These are phyloP conservation scores for Piprites chloris DNA, from an alignment of 2,113 vertebrate species.

Conservation along the genomic window DNA sequence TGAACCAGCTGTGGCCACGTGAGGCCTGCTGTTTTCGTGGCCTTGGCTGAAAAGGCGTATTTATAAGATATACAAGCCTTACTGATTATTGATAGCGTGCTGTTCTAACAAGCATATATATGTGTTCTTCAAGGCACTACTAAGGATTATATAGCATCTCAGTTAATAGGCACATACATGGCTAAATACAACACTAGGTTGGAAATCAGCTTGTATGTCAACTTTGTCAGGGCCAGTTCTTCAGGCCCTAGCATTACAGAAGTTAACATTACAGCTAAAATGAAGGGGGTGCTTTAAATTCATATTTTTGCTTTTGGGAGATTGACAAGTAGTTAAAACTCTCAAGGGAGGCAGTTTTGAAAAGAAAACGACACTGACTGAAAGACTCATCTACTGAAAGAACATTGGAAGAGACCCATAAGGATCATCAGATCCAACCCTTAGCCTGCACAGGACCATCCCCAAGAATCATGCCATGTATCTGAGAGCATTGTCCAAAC, in stretches of 20 bases:
- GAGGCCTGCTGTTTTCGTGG: no score
- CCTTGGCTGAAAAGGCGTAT: no score
- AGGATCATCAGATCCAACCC: not conserved
- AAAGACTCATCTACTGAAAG: not conserved
- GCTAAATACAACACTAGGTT: no score
- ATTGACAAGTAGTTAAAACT: not conserved
- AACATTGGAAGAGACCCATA: not conserved
- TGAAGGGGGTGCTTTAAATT: not conserved
- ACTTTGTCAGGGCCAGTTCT: no score
- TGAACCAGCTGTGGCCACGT: no score
- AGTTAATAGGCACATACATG: no score
- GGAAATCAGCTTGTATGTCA: no score
- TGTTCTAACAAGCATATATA: no score
- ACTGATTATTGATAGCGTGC: no score
- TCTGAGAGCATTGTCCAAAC: not conserved
- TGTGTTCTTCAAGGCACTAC: no score
- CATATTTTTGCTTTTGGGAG: not conserved
- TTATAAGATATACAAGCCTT: no score
- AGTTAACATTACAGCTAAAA: not conserved
- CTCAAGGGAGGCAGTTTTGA: not conserved
- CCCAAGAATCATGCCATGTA: not conserved
- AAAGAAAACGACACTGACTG: not conserved
- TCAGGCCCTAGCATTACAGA: not conserved
- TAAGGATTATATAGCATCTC: no score
- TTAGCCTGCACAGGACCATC: not conserved